phyloP scores from a whole-genome alignment of 2,888 invertebrate species.

The Belgica antarctica region DNA sequence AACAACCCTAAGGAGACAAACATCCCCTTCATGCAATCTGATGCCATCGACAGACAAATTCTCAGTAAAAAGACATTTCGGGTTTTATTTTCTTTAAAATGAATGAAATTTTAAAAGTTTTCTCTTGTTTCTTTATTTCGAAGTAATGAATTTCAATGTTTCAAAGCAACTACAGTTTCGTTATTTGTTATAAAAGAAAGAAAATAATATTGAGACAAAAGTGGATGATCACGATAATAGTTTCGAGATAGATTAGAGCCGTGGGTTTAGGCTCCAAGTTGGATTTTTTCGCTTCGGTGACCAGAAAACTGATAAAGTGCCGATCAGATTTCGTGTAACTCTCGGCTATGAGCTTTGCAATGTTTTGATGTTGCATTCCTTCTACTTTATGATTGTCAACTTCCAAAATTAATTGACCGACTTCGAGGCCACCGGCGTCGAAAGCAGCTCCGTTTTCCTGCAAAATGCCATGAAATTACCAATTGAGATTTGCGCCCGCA shows the following conservation, averaged over 20 bases:
- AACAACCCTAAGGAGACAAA: too few species aligned
- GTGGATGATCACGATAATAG: conserved; percentile 41
- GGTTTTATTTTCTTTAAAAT: conserved; percentile 8
- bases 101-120: conserved; percentile 27
- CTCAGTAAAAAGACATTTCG: too few species aligned
- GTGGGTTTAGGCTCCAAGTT: conserved; percentile 38
- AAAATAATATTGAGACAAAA: conserved; percentile 43
- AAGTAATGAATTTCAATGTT: conserved; percentile 25
- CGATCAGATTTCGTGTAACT: conserved; percentile 41
- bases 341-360: conserved; percentile 39
- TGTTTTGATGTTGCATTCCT: conserved; percentile 40
- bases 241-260: conserved; percentile 39
- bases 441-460: conserved; percentile 42
- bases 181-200: conserved; percentile 43
- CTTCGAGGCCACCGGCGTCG: conserved; percentile 40
- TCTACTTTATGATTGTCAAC: conserved; percentile 42
- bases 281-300: conserved; percentile 35
- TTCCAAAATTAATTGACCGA: conserved; percentile 43
- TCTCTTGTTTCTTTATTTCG: conserved; percentile 33
- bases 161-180: conserved; percentile 38
- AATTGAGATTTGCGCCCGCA: background rate
- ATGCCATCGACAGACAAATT: too few species aligned
- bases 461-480: background rate
- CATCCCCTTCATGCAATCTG: too few species aligned
- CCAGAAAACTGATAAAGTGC: conserved; percentile 37